Base-by-base conservation (phyloP, 53 echinoderm and acorn worm species). In the Holothuria scabra region DNA sequence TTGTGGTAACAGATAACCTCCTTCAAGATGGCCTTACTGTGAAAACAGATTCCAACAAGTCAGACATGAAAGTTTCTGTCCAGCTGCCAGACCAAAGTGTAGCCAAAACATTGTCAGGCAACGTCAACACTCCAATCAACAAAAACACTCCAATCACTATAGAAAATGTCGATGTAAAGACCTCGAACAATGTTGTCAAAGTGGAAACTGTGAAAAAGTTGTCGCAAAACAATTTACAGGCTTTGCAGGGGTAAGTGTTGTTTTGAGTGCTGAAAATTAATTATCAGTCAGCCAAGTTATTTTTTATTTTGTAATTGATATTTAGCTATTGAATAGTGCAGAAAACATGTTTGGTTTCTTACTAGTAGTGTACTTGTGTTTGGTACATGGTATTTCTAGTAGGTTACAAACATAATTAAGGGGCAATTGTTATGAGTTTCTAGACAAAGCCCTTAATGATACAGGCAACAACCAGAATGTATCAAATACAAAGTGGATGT, bases 161-260 rank as follows among this genome's bases (percentile, higher is more conserved):
- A 25, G 55, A 70, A 29, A 31, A 28, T 21, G 62, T 75, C 24
- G 80, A 65, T 8, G 66, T 79, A 1, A 86, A 41, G 65, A 65
- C 56, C 19, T 63, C 79, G 2, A 74, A 80, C 85, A 85, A 82
- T 67, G 85, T 82, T 61, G 88, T 85, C 32, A 67, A 63, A 31
- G 81, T 80, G 74, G 85, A 70, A 71, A 79, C 86, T 35, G 95
- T 95, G 38, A 92, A 90, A 59, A 92, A 88, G 60, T 87, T 92
- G 46, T 72, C 85, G 23, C 89, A 91, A 63, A 89, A 89, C 46
- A 94, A 92, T 69, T 65, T 95, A 28, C 92, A 92, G 52, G 86
- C 91, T 20, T 24, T 92, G 58, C 58, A 86, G 55, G 85, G 90
- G 93, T 93, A 85, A 85, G 82, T 12, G 38, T 66, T 21, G 52